A percentile compares a stretch with the other conserved stretches of the same genome.
Evolutionary conservation across 2,888 invertebrate species (phyloP).

Genomic region (Nesidiocoris tenuis): DNA sequence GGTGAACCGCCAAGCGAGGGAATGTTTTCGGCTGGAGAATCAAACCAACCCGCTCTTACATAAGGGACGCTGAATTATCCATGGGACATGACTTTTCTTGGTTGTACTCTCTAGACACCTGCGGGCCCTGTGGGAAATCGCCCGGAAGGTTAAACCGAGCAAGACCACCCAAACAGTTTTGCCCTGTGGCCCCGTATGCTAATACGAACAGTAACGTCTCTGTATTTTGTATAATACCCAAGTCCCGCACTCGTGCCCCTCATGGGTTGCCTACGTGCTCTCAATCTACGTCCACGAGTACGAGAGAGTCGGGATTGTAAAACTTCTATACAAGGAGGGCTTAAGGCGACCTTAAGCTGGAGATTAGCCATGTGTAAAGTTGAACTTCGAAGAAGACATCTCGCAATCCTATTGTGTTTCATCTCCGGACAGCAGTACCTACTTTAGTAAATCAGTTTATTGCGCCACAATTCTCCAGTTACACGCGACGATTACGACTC

Average conservation of each 20-base stretch:
- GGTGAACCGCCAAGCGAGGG: too few species aligned
- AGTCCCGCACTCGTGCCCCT: neutral
- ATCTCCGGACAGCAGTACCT: too few species aligned
- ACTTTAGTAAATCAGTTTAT: too few species aligned
- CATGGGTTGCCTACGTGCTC: neutral
- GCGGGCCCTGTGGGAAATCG: neutral
- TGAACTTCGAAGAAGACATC: neutral
- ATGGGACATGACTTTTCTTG: neutral
- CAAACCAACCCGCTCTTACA: too few species aligned
- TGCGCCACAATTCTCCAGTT: too few species aligned
- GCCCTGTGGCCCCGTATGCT: conserved; percentile 22
- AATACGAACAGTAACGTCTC: conserved; percentile 18
- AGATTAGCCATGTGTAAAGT: too few species aligned
- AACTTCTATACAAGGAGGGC: neutral
- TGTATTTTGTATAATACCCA: conserved; percentile 7
- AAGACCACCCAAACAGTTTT: conserved; percentile 23
- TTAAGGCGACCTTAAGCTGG: too few species aligned
- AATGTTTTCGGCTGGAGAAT: too few species aligned
- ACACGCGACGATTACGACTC: too few species aligned
- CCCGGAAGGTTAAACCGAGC: neutral
- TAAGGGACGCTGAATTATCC: conserved; percentile 12
- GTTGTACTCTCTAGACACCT: neutral
- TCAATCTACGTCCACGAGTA: neutral
- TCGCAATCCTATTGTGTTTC: neutral
- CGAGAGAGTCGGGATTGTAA: neutral